phyloP scores from a whole-genome alignment of 2,888 invertebrate genomes.

The Campopleginae sp. region DNA sequence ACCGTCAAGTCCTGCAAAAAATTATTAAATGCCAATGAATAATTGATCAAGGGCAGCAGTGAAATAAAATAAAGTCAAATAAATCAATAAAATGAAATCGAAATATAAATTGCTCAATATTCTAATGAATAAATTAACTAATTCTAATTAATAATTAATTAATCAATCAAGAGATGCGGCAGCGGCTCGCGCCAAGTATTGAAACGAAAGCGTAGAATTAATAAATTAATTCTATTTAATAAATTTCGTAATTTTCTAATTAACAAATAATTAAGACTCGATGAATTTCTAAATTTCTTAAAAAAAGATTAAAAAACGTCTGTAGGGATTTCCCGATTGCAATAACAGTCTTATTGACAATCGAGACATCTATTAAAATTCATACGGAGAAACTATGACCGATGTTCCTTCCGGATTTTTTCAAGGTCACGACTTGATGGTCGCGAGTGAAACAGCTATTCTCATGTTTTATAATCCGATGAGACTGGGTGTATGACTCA shows the following conservation, averaged over 20 bases:
- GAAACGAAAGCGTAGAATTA: no score
- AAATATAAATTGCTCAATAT: background rate
- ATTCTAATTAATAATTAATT: no score
- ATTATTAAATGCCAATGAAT: background rate
- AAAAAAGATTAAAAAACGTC: background rate
- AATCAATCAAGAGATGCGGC: no score
- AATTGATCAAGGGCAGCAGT: no score
- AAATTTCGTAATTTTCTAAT: no score
- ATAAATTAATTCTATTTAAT: no score
- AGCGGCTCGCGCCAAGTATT: no score
- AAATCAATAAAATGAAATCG: background rate
- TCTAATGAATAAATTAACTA: no score
- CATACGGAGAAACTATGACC: background rate
- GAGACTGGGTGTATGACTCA: background rate
- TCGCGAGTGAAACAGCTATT: background rate
- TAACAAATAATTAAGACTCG: no score
- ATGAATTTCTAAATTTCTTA: no score
- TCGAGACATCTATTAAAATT: background rate
- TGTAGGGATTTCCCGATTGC: background rate
- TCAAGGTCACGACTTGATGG: background rate
- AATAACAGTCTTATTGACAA: background rate
- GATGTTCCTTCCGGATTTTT: background rate
- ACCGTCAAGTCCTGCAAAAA: slow-evolving; percentile 87
- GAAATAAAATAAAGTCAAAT: no score
- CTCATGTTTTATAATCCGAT: background rate